These are phyloP conservation scores for Enteromius viviparus DNA, from an alignment of 2,797 vertebrate species.

Conservation along the genomic window DNA sequence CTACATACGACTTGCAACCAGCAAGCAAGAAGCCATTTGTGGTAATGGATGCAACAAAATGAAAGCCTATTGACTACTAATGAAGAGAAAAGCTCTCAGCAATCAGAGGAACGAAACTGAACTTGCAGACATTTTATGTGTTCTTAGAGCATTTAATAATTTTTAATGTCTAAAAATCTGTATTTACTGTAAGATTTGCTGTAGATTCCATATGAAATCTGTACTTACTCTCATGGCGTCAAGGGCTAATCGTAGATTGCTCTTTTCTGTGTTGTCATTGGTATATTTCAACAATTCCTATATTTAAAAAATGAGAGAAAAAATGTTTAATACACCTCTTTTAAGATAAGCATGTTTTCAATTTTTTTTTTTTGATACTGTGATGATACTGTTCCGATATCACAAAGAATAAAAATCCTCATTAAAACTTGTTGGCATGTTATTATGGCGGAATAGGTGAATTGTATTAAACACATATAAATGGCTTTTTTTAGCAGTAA, in stretches of 20 bases:
- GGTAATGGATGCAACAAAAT: neutral
- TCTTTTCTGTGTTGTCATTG: conserved; percentile 83
- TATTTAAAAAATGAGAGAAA: conserved; percentile 47
- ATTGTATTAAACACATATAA: too few relatives aligned
- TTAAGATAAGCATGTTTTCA: neutral
- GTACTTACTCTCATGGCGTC: conserved; percentile 92
- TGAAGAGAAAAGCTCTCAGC: neutral
- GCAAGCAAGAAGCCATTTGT: neutral
- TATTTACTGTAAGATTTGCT: neutral
- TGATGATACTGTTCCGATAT: neutral
- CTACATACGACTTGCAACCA: neutral
- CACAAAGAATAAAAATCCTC: neutral
- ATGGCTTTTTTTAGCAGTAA: too few relatives aligned
- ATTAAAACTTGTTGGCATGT: neutral
- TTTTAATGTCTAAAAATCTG: neutral
- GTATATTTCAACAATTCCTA: conserved; percentile 96
- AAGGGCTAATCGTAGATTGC: conserved; percentile 86
- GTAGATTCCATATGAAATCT: neutral
- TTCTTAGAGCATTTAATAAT: neutral
- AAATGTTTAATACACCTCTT: neutral
- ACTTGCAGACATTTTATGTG: neutral
- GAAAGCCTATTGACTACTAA: neutral
- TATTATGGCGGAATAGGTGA: too few relatives aligned
- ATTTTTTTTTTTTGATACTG: neutral
- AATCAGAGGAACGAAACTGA: neutral